Evolutionary conservation across 2,113 vertebrate species (phyloP).

Genomic region (Tragulus kanchil): DNA sequence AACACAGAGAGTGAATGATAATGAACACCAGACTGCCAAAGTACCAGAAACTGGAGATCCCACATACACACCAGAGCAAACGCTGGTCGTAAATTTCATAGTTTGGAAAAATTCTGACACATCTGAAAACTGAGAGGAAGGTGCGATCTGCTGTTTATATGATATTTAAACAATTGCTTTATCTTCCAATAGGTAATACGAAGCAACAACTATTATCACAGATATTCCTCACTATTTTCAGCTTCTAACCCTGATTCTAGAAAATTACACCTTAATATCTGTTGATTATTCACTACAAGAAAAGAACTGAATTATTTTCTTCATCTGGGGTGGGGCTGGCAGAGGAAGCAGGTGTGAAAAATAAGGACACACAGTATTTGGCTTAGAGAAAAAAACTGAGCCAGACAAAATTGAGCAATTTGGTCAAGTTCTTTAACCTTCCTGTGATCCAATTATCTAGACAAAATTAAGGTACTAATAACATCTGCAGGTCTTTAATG

Average conservation of each 20-base stretch:
- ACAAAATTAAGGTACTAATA: constrained; percentile 45
- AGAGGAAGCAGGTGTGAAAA: background rate
- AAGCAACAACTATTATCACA: background rate
- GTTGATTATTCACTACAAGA: background rate
- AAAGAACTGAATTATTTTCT: background rate
- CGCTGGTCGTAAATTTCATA: background rate
- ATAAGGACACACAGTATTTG: background rate
- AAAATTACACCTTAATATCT: constrained; percentile 29
- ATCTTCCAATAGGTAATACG: background rate
- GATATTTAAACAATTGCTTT: constrained; percentile 47
- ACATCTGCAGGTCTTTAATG: background rate
- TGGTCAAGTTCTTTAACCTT: constrained; percentile 16
- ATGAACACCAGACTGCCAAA: background rate
- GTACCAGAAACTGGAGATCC: too few species aligned
- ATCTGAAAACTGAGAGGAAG: constrained; percentile 20
- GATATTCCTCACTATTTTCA: background rate
- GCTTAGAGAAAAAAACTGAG: background rate
- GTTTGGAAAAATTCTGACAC: background rate
- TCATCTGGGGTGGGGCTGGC: background rate
- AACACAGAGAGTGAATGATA: background rate
- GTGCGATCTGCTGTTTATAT: background rate
- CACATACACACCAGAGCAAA: too few species aligned
- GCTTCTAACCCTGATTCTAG: background rate
- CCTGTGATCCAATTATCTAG: constrained; percentile 30
- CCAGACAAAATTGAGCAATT: background rate